Evolutionary conservation across 2,113 vertebrate species (phyloP).

Genomic region (Xiphorhynchus elegans): DNA sequence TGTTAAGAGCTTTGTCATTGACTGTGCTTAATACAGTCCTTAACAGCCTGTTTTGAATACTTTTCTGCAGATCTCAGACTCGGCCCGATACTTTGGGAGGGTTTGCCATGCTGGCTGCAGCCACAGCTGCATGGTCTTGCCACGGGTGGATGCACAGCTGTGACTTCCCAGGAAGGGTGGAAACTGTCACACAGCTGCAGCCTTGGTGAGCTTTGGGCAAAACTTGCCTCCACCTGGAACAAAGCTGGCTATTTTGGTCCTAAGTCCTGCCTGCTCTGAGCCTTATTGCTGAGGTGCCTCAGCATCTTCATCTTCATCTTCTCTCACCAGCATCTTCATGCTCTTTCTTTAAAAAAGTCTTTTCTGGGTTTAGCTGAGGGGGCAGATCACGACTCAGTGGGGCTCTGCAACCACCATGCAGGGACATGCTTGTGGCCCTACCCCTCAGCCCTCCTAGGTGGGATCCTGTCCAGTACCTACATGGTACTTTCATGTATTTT

Average conservation of each 20-base stretch:
- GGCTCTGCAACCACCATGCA: accelerated
- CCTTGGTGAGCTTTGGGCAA: neutral
- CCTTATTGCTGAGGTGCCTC: neutral
- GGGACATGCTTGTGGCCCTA: neutral
- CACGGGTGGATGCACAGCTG: neutral
- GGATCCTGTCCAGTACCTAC: neutral
- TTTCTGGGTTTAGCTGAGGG: neutral
- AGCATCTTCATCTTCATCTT: too few relatives aligned
- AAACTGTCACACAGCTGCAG: neutral
- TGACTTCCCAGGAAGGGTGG: neutral
- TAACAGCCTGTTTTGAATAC: neutral
- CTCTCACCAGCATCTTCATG: neutral
- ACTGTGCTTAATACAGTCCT: neutral
- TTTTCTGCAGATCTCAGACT: neutral
- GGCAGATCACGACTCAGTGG: neutral
- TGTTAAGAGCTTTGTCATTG: neutral
- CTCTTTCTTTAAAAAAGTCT: neutral
- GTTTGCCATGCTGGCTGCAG: neutral
- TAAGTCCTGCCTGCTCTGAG: neutral
- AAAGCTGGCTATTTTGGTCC: neutral
- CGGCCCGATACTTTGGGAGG: neutral
- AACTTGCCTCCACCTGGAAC: neutral
- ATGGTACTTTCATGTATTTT: neutral
- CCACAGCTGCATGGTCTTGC: accelerated
- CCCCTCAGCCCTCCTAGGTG: neutral